Base-by-base conservation (phyloP, 2,888 invertebrate genomes). In the Hofmannophila pseudospretella region DNA sequence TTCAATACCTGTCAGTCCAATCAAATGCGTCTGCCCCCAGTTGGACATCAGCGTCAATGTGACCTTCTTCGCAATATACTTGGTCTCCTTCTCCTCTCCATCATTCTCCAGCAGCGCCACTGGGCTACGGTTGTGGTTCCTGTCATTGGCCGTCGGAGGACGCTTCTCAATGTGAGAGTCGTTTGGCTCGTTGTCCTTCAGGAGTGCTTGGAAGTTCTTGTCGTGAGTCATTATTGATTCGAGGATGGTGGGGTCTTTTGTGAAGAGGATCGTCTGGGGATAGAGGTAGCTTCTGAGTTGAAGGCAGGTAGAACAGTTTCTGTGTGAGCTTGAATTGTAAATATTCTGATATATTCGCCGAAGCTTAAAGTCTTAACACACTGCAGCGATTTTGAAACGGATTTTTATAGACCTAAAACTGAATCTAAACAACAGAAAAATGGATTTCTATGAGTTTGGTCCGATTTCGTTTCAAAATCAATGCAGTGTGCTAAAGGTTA, bases 191-290 rank as follows among this genome's bases (percentile, higher is more conserved):
- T 82, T 85, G 45, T 80, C 84, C 44, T 76, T 77, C 2, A 82
- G 58, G 2, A 85, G 57, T 2, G 67, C 67, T 67, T 80, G 77
- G 56, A 84, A 80, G 47, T 78, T 75, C 42, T 69, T 75, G 44
- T 85, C 86, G 44, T 79, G 78, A 19, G 50, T 46, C 67, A 82
- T 67, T 39, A 82, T 61, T 0, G 70, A 49, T 49, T 86, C 94
- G 20, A 96, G 78, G 36, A 95, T 94, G 10, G 73, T 67, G 22
- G 94, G 91, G 52, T 94, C 92, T 45, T 92, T 93, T 12, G 95
- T 95, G 68, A 95, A 96, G 37, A 96, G 82, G 45, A 96, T 95
- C 5, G 95, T 96, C 95, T 96, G 84, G 16, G 16, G 16, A 16
- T 5, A 16, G 5, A 16, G n/a, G n/a, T n/a, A n/a, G n/a, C n/a